A percentile compares a stretch with the other conserved stretches of the same genome.
These are phyloP conservation scores for Thymallus thymallus DNA, from an alignment of 2,113 vertebrate genomes.

Conservation along the genomic window DNA sequence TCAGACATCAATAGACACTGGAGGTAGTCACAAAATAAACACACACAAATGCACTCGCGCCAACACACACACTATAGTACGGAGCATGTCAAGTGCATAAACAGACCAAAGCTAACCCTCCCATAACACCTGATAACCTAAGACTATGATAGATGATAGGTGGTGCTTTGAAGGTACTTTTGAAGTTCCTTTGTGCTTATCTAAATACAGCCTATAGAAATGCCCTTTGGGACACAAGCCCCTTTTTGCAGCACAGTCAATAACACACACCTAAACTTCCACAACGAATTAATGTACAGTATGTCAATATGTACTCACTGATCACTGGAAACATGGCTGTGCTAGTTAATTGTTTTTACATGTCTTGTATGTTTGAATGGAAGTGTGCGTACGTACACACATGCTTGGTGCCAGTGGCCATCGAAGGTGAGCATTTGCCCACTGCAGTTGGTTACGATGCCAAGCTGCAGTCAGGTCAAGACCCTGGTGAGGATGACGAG, in stretches of 20 bases:
- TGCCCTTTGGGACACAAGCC: conserved; percentile 56
- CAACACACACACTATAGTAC: neutral
- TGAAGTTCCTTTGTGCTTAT: conserved; percentile 55
- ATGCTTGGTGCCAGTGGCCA: no score
- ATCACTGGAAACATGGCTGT: conserved; percentile 7
- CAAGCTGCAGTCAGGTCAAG: no score
- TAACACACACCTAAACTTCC: conserved; percentile 62
- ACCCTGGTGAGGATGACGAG: no score
- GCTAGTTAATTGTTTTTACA: conserved; percentile 14
- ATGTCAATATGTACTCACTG: conserved; percentile 39
- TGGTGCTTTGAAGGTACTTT: conserved; percentile 61
- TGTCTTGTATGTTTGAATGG: conserved; percentile 12
- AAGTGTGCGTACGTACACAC: no score
- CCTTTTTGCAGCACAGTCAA: conserved; percentile 54
- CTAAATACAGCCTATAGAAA: conserved; percentile 54
- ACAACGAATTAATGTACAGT: conserved; percentile 50
- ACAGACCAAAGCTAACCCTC: conserved; percentile 38
- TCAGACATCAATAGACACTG: no score
- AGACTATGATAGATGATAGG: conserved; percentile 60
- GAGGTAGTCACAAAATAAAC: no score
- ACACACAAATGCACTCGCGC: conserved; percentile 22
- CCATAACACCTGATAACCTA: conserved; percentile 45
- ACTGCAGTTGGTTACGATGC: no score
- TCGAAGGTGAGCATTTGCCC: no score
- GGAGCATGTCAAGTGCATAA: conserved; percentile 5